Evolutionary conservation across 2,888 invertebrate genomes (phyloP).

Genomic region (Agrochola litura): DNA sequence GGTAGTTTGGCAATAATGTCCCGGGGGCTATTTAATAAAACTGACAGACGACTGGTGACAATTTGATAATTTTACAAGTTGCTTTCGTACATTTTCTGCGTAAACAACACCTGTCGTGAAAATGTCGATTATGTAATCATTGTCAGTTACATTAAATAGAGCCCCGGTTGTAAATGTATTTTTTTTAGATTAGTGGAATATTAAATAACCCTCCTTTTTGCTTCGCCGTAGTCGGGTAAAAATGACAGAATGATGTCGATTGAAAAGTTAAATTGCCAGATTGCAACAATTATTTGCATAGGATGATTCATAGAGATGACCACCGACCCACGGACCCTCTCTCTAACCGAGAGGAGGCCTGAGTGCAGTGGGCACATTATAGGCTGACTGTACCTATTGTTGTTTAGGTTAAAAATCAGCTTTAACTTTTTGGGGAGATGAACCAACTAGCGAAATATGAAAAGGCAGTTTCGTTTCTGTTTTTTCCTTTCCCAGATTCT

Average conservation of each 20-base stretch:
- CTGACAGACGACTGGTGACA: background rate
- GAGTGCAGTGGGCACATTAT: background rate
- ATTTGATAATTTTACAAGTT: background rate
- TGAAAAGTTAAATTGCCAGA: background rate
- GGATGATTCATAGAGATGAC: too few relatives aligned
- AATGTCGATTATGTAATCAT: background rate
- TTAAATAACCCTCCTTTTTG: background rate
- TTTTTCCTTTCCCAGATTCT: background rate
- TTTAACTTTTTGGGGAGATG: background rate
- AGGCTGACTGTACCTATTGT: background rate
- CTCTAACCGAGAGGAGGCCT: background rate
- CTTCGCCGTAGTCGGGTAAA: too few relatives aligned
- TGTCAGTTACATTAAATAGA: background rate
- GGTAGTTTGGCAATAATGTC: constrained; percentile 1
- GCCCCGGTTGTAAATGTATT: background rate
- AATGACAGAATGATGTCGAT: background rate
- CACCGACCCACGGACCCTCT: too few relatives aligned
- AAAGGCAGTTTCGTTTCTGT: background rate
- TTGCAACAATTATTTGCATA: too few relatives aligned
- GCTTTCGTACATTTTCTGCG: background rate
- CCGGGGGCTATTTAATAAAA: background rate
- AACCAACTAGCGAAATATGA: background rate
- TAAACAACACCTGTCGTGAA: background rate
- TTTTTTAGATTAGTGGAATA: background rate
- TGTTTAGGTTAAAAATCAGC: background rate